These are phyloP conservation scores for Caenorhabditis tropicalis DNA, from an alignment of 1,140 invertebrate genomes.

Conservation along the genomic window DNA sequence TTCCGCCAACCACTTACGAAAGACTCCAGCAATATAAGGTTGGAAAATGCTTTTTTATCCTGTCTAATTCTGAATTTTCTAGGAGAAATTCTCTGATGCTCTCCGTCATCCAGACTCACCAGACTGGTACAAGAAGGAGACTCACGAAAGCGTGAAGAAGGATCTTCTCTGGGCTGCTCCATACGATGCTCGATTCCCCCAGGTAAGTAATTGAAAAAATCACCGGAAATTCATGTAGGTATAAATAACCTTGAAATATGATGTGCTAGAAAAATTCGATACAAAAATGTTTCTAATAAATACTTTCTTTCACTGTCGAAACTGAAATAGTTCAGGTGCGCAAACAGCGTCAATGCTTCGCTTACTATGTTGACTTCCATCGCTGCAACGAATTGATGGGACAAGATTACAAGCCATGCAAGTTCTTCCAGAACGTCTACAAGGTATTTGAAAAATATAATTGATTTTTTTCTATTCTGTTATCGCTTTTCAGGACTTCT, in stretches of 20 bases:
- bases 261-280: too few relatives aligned
- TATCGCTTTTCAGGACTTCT: constrained; percentile 78
- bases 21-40: constrained; percentile 53
- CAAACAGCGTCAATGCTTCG: constrained; percentile 86
- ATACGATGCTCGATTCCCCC: constrained; percentile 94
- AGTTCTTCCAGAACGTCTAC: constrained; percentile 91
- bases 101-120: constrained; percentile 69
- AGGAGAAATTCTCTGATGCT: constrained; percentile 52
- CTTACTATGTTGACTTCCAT: constrained; percentile 89
- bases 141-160: constrained; percentile 63
- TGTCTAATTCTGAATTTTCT: not conserved
- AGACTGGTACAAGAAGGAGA: constrained; percentile 66
- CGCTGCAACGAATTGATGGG: constrained; percentile 88
- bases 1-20: constrained; percentile 56
- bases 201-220: too few relatives aligned
- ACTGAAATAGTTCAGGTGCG: constrained; percentile 80
- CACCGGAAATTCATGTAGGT: too few relatives aligned
- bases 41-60: not conserved
- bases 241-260: too few relatives aligned
- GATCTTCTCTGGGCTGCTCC: constrained; percentile 80
- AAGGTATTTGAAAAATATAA: constrained; percentile 57
- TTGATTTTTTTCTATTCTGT: not conserved
- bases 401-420: constrained; percentile 85
- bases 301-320: too few relatives aligned
- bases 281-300: too few relatives aligned